Evolutionary conservation across 2,888 invertebrate species (phyloP), one percentile per base, ranked within the genome.

Genomic region (Tenthredo distinguenda): DNA sequence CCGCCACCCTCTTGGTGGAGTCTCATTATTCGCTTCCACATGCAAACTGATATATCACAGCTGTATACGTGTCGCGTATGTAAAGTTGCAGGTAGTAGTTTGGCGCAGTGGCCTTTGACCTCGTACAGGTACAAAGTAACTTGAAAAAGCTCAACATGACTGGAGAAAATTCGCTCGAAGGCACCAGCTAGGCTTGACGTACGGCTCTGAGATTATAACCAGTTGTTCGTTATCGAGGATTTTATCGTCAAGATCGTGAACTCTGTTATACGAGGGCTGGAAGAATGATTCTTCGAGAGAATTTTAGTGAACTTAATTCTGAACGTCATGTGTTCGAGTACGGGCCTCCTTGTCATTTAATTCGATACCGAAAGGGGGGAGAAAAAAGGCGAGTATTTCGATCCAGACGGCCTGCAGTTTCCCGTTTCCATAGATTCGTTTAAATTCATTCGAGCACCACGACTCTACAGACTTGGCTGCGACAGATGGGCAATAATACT

Each of bases 401-500:
- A 77, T 34, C 50, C 77, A 55, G 55, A 47, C 55, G 18, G 6
- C 31, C 7, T 26, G 34, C 47, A 50, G 18, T 74, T 62, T 26
- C 10, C 47, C 74, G 43, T 74, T 74, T 47, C 21, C 74, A 47
- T 74, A 26, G 76, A 76, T 76, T 76, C 76, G 40, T 76, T 76
- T 76, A 26, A 76, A 76, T 76, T 76, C 26, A 47, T 76, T 76
- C 76, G 71, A 71, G 76, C 76, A 47, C 43, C 40, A 76, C 77
- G 9, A 55, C 31, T 77, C n/a, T 55, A 12, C 26, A 55, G 55
- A 77, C 26, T 77, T 77, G 77, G 77, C 50, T 50, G 34, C 77
- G 77, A 77, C 77, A 77, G 77, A 77, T 55, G 77, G 77, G 26
- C 77, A 77, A 55, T 55, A 77, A 77, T 77, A 77, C 77, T 77